Percentiles rank a stretch among this genome's conserved stretches.
These are phyloP conservation scores for Picus viridis DNA, from an alignment of 2,797 vertebrate species.

Conservation along the genomic window DNA sequence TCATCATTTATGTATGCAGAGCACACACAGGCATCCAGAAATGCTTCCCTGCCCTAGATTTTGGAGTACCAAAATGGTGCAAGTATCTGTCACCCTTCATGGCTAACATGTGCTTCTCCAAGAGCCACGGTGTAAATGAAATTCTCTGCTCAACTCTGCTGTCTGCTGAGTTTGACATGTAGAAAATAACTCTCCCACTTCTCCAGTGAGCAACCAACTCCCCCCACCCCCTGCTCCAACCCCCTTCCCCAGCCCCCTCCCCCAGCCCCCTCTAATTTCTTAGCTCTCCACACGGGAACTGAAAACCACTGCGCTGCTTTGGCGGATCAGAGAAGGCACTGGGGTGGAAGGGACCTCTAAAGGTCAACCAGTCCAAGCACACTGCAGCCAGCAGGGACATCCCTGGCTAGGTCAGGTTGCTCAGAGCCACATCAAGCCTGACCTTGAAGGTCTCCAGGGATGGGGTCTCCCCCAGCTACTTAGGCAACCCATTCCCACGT, in stretches of 20 bases:
- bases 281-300: neutral
- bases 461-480: too few relatives aligned
- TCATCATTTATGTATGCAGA: conserved; percentile 41
- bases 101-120: neutral
- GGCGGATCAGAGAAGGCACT: too few relatives aligned
- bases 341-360: too few relatives aligned
- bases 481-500: too few relatives aligned
- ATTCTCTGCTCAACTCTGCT: conserved; percentile 42
- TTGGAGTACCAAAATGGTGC: conserved; percentile 28
- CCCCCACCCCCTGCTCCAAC: too few relatives aligned
- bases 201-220: neutral
- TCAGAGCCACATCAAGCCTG: too few relatives aligned
- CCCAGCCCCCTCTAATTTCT: neutral
- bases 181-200: conserved; percentile 37
- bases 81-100: conserved; percentile 29
- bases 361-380: too few relatives aligned
- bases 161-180: conserved; percentile 8
- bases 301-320: rapidly evolving
- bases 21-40: conserved; percentile 35
- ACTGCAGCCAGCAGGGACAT: too few relatives aligned
- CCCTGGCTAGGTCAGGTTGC: too few relatives aligned
- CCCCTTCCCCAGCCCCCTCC: too few relatives aligned
- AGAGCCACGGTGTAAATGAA: conserved; percentile 46
- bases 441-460: too few relatives aligned
- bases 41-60: conserved; percentile 52